Evolutionary conservation across 2,888 invertebrate genomes (phyloP), one percentile per base, ranked within the genome.

Genomic region (Sesia bembeciformis): DNA sequence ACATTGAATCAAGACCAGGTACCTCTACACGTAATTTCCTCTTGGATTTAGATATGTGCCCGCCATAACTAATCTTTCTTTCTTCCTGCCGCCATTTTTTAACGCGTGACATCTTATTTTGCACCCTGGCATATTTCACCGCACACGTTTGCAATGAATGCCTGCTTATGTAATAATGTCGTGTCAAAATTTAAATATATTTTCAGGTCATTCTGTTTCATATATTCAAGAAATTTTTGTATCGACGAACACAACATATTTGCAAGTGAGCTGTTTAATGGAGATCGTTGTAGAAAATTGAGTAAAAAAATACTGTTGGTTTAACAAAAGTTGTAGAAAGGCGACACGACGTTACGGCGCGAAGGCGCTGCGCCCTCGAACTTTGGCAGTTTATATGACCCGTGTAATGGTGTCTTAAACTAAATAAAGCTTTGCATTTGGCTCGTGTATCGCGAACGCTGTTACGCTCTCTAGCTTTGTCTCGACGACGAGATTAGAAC

Each of bases 301-400:
- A 63, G 67, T 72, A 77, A 74, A 78, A 76, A 72, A 64, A 67
- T 68, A 74, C 67, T 62, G 60, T 76, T 78, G 70, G 67, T 75
- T 70, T 71, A 66, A 66, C 66, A 67, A 69, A 72, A 75, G 68
- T 70, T 67, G 64, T 68, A 61, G 58, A 56, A 56, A 52, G 53
- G 51, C 43, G 40, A 49, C 52, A 8, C 53, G 51, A n/a, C 53
- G 41, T 52, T 40, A 55, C 40, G 55, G 42, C 46, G 53, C 42
- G 40, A 42, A 41, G 73, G 74, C 72, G 76, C 74, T 72, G 72
- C 72, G 70, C 68, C 65, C 76, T 78, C 77, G 70, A 85, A 86
- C 83, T 88, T 86, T 87, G 86, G 84, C 86, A 85, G 84, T 81
- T 85, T 86, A 85, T 87, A 88, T 87, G 88, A 86, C 84, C 88